These are phyloP conservation scores for Notospermus geniculatus DNA, from an alignment of 1,140 invertebrate species.

Conservation along the genomic window DNA sequence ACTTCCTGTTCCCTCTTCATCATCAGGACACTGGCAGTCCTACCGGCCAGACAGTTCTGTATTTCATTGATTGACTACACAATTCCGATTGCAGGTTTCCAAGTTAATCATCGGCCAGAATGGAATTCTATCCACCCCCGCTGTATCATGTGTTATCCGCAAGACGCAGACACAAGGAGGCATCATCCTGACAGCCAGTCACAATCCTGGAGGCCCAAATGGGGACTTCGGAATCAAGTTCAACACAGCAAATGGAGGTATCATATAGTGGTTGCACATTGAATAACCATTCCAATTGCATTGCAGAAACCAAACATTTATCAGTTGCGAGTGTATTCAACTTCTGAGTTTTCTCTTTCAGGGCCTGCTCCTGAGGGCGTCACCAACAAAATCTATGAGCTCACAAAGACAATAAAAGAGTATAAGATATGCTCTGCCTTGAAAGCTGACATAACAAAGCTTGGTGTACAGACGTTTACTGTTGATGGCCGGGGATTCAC, in stretches of 20 bases:
- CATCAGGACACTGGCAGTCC: no score
- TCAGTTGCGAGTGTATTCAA: background rate
- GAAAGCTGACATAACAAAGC: conserved; percentile 71
- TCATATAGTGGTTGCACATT: background rate
- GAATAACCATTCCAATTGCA: no score
- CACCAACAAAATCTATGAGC: conserved; percentile 84
- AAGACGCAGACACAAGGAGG: conserved; percentile 83
- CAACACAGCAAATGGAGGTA: conserved; percentile 91
- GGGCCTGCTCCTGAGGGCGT: conserved; percentile 85
- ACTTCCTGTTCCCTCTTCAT: no score
- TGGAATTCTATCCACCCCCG: conserved; percentile 95
- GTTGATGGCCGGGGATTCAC: conserved; percentile 70
- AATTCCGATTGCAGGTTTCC: conserved; percentile 65
- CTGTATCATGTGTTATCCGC: conserved; percentile 90
- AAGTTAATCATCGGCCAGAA: conserved; percentile 87
- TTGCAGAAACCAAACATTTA: no score
- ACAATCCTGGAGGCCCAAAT: conserved; percentile 96
- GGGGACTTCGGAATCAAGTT: conserved; percentile 99
- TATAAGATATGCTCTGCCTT: conserved; percentile 80
- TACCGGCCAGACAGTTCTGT: background rate
- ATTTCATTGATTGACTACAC: background rate
- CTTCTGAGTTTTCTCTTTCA: conserved; percentile 21
- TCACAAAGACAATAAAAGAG: conserved; percentile 73
- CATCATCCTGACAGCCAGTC: conserved; percentile 96
- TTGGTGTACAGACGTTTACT: conserved; percentile 64